Evolutionary conservation across 2,888 invertebrate genomes (phyloP).

Genomic region (Lepeophtheirus nordmannii): DNA sequence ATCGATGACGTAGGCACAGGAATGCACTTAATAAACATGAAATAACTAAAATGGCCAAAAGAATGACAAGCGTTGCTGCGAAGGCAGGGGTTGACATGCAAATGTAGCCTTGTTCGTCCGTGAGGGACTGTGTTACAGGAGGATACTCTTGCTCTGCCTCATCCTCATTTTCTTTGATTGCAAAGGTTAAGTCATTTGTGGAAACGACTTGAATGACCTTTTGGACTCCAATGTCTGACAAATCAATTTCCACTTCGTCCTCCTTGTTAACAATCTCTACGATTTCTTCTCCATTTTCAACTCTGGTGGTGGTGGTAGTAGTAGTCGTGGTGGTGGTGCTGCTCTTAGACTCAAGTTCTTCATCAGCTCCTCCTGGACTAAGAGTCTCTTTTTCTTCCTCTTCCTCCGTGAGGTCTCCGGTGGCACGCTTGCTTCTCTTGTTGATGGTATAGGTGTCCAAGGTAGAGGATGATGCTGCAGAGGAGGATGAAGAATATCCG

Average conservation of each 20-base stretch:
- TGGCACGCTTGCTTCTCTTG: constrained; percentile 27
- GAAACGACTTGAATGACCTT: constrained; percentile 78
- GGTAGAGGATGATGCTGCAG: constrained; percentile 37
- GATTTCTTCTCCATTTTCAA: not conserved
- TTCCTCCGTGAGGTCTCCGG: constrained; percentile 26
- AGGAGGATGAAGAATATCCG: constrained; percentile 13
- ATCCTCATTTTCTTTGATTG: constrained; percentile 32
- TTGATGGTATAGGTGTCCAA: constrained; percentile 26
- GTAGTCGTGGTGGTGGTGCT: constrained; percentile 32
- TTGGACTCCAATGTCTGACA: constrained; percentile 68
- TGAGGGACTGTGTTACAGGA: constrained; percentile 23
- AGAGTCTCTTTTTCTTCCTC: too few species aligned
- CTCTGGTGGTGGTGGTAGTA: not conserved
- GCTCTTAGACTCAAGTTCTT: constrained; percentile 26
- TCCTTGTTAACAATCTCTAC: constrained; percentile 10
- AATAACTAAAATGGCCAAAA: constrained; percentile 62
- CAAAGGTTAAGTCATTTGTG: constrained; percentile 74
- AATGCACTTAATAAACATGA: constrained; percentile 74
- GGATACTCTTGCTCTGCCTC: constrained; percentile 23
- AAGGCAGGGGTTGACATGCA: constrained; percentile 92
- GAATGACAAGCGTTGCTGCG: constrained; percentile 63
- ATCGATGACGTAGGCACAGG: constrained; percentile 54
- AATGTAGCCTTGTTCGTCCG: constrained; percentile 44
- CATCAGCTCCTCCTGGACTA: too few species aligned
- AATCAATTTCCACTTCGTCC: constrained; percentile 27